Percentiles rank a stretch among this genome's conserved stretches.
phyloP scores from a whole-genome alignment of 2,888 invertebrate genomes.

The Papilio elwesi region DNA sequence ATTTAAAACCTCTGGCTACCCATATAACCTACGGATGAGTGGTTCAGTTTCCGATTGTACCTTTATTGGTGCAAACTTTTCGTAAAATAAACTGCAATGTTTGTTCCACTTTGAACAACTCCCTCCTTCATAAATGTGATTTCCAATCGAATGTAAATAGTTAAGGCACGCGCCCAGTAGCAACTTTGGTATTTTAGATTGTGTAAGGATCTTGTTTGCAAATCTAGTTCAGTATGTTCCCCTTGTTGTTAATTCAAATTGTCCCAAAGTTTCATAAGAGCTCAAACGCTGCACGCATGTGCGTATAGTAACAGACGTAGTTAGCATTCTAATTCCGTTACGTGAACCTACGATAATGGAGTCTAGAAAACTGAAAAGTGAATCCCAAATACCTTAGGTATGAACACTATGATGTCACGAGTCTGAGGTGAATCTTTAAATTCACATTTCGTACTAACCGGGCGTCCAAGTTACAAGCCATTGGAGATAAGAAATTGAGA shows the following conservation, averaged over 20 bases:
- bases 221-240: constrained; percentile 15
- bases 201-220: constrained; percentile 12
- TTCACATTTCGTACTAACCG: constrained; percentile 62
- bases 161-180: constrained; percentile 13
- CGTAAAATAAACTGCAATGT: too few relatives aligned
- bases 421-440: constrained; percentile 60
- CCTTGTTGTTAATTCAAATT: constrained; percentile 26
- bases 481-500: constrained; percentile 37
- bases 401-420: constrained; percentile 66
- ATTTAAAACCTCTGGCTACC: too few relatives aligned
- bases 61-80: too few relatives aligned
- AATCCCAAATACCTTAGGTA: constrained; percentile 36
- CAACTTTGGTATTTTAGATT: constrained; percentile 19
- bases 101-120: background rate
- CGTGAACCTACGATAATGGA: constrained; percentile 32
- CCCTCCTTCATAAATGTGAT: background rate
- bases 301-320: constrained; percentile 10
- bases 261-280: constrained; percentile 37
- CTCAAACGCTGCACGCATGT: constrained; percentile 9
- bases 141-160: background rate
- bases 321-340: constrained; percentile 30
- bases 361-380: constrained; percentile 38
- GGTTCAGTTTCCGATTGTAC: too few relatives aligned
- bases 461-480: constrained; percentile 45
- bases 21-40: too few relatives aligned